These are phyloP conservation scores for Chymomyza caudatula DNA, from an alignment of 2,888 invertebrate genomes.

Conservation along the genomic window DNA sequence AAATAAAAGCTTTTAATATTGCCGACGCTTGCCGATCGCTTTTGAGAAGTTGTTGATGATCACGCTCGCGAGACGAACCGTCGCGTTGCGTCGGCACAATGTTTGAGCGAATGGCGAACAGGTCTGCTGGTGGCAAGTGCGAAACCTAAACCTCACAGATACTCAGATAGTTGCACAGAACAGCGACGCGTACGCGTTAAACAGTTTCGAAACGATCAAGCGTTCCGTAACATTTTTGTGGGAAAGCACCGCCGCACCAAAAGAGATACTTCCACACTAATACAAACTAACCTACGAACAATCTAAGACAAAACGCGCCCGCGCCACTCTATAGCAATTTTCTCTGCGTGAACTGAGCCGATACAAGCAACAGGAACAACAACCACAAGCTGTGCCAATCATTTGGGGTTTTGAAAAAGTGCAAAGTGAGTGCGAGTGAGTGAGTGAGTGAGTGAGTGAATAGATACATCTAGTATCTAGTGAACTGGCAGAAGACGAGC, in stretches of 20 bases:
- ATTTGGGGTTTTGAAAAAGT: constrained; percentile 65
- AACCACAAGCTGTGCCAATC: constrained; percentile 47
- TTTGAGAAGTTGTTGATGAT: neutral
- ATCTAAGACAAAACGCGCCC: constrained; percentile 51
- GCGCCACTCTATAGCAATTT: constrained; percentile 47
- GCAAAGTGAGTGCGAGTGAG: constrained; percentile 61
- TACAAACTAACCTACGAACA: constrained; percentile 28
- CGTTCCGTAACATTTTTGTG: constrained; percentile 49
- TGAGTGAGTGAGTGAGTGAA: constrained; percentile 24
- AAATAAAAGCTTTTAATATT: neutral
- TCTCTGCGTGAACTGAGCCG: constrained; percentile 30
- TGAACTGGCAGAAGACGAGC: constrained; percentile 61
- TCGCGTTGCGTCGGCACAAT: neutral
- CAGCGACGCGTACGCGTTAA: constrained; percentile 61
- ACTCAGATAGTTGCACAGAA: constrained; percentile 39
- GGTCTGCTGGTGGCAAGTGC: constrained; percentile 60
- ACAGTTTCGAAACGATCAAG: constrained; percentile 19
- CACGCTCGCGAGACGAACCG: no score
- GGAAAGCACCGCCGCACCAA: constrained; percentile 18
- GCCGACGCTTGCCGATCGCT: neutral
- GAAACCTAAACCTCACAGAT: constrained; percentile 54
- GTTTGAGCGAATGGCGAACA: constrained; percentile 21
- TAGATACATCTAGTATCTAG: constrained; percentile 49
- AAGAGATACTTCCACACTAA: constrained; percentile 29
- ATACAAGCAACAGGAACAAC: constrained; percentile 20